Conservation (phyloP, 2,797 vertebrate genomes). For the Cephalopachus bancanus region DNA sequence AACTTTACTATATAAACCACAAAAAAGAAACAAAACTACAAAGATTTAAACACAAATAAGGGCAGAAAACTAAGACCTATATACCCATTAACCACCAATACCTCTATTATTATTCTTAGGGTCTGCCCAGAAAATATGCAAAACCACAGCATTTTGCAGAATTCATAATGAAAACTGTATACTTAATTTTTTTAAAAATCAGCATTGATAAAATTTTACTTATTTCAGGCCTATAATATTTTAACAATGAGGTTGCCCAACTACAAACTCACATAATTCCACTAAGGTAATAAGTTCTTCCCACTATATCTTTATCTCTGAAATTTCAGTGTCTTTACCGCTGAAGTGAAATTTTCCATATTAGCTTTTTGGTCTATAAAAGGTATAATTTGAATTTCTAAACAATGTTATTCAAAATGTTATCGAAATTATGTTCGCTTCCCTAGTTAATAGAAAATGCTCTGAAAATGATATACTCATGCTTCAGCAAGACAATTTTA, state of each 20-base stretch:
- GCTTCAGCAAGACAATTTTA: not conserved
- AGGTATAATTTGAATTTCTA: not conserved
- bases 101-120: not conserved
- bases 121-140: not conserved
- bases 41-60: not conserved
- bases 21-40: not conserved
- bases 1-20: not conserved
- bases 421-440: conserved; percentile 1
- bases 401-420: not conserved
- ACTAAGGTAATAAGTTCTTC: not conserved
- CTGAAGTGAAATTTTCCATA: not conserved
- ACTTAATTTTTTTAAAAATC: conserved; percentile 12
- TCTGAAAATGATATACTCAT: not conserved
- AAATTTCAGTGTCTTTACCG: not conserved
- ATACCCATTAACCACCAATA: not conserved
- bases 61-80: not conserved
- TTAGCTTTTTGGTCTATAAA: not conserved
- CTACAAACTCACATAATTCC: not conserved
- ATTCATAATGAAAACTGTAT: not conserved
- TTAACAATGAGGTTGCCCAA: not conserved
- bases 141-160: not conserved
- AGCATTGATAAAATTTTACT: not conserved
- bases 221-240: not conserved
- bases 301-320: not conserved
- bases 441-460: not conserved